Percentiles rank a stretch among this genome's conserved stretches.
Conservation (phyloP, 1,140 invertebrate genomes). For the Eciton burchellii region DNA sequence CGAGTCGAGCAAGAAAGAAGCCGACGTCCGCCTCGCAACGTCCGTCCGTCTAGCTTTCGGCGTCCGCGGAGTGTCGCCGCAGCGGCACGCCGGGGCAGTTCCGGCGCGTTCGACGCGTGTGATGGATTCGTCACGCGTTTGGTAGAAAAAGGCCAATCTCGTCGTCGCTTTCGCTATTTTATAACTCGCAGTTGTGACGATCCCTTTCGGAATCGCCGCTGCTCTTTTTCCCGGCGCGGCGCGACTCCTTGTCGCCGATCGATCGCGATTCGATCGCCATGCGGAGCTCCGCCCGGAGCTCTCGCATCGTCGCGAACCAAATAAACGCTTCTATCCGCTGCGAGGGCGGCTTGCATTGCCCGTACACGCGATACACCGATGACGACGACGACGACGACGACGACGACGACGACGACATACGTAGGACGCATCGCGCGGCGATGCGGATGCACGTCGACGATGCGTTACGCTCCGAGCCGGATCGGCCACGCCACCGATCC, state of each 20-base stretch:
- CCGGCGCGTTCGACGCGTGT: slow-evolving; percentile 55
- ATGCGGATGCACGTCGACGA: slow-evolving; percentile 59
- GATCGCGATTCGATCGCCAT: slow-evolving; percentile 4
- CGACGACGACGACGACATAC: too few relatives aligned
- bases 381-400: too few relatives aligned
- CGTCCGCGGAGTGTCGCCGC: slow-evolving; percentile 43
- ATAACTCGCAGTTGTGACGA: slow-evolving; percentile 30
- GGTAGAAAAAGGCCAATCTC: slow-evolving; percentile 49
- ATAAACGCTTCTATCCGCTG: slow-evolving; percentile 45
- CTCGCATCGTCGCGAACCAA: slow-evolving; percentile 30
- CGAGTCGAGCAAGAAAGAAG: slow-evolving; percentile 39
- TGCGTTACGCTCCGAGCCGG: slow-evolving; percentile 35
- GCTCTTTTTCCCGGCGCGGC: slow-evolving; percentile 4
- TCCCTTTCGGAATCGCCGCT: slow-evolving; percentile 20
- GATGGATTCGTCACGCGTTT: slow-evolving; percentile 51
- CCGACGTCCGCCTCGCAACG: slow-evolving; percentile 45
- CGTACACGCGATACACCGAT: neutral
- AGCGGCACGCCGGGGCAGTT: slow-evolving; percentile 36
- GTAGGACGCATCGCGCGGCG: slow-evolving; percentile 9
- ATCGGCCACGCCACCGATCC: slow-evolving; percentile 64
- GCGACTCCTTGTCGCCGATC: slow-evolving; percentile 2
- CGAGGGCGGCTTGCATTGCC: slow-evolving; percentile 18
- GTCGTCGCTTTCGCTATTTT: slow-evolving; percentile 56
- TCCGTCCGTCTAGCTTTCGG: slow-evolving; percentile 55
- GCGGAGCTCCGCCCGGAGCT: slow-evolving; percentile 41